phyloP scores from a whole-genome alignment of 2,888 invertebrate genomes.

The Hypselothyrea guttata region DNA sequence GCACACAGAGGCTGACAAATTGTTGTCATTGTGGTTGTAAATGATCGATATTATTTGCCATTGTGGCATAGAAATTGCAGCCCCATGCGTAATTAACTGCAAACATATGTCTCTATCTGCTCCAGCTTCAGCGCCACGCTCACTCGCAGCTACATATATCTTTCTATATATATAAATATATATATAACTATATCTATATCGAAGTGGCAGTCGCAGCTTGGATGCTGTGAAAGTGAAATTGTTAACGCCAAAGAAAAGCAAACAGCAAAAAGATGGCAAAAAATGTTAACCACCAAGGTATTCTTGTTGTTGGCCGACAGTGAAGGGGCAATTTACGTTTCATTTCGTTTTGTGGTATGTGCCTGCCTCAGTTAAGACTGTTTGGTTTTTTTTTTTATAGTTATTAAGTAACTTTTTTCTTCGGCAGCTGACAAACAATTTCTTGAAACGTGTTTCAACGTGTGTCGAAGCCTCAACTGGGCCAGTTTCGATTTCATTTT shows the following conservation, averaged over 20 bases:
- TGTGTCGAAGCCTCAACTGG: too few relatives aligned
- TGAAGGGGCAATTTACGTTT: slow-evolving; percentile 75
- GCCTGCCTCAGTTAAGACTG: slow-evolving; percentile 34
- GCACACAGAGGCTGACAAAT: slow-evolving; percentile 19
- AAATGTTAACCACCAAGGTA: slow-evolving; percentile 61
- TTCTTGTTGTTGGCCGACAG: slow-evolving; percentile 37
- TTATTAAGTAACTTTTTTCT: slow-evolving; percentile 65
- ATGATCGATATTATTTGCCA: slow-evolving; percentile 74
- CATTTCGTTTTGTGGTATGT: slow-evolving; percentile 59
- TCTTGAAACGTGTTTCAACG: slow-evolving; percentile 37
- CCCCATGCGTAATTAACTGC: slow-evolving; percentile 70
- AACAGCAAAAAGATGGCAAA: slow-evolving; percentile 49
- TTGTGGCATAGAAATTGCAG: slow-evolving; percentile 72
- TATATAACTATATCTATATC: slow-evolving; percentile 25
- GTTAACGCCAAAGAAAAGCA: slow-evolving; percentile 61
- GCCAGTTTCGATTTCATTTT: slow-evolving; percentile 41
- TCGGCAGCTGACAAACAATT: slow-evolving; percentile 30
- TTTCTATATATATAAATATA: too few relatives aligned
- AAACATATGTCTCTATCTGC: slow-evolving; percentile 61
- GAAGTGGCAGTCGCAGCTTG: slow-evolving; percentile 24
- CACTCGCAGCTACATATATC: too few relatives aligned
- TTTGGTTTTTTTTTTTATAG: slow-evolving; percentile 45
- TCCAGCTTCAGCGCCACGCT: neutral
- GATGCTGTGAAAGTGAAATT: slow-evolving; percentile 80
- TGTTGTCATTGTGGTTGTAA: slow-evolving; percentile 46